phyloP scores from a whole-genome alignment of 2,797 vertebrate genomes.

The Sitta carolinensis region DNA sequence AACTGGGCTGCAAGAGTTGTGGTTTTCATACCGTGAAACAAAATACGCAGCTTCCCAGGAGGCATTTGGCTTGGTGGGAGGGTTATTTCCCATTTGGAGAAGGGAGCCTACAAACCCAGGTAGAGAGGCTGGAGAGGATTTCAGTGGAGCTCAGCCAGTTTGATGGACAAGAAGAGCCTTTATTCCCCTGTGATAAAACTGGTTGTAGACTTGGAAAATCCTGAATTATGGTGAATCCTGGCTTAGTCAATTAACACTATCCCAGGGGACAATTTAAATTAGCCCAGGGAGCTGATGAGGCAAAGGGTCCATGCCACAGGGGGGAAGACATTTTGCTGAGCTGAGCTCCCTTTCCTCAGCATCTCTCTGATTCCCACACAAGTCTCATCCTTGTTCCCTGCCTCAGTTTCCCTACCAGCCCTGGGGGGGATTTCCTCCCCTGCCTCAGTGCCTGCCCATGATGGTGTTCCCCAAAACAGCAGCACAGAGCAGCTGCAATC shows the following conservation, averaged over 20 bases:
- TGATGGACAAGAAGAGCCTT: background rate
- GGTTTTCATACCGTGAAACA: background rate
- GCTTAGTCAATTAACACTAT: background rate
- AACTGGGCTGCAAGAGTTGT: background rate
- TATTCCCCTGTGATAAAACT: background rate
- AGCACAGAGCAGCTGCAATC: background rate
- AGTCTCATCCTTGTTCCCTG: background rate
- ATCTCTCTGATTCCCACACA: background rate
- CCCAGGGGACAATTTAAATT: background rate
- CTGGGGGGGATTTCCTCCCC: background rate
- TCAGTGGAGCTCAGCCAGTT: background rate
- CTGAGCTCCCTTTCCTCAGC: background rate
- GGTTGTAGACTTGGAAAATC: background rate
- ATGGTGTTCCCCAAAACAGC: background rate
- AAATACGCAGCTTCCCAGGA: background rate
- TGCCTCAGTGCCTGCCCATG: background rate
- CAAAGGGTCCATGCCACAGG: rapidly evolving
- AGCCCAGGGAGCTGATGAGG: background rate
- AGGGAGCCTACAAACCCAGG: background rate
- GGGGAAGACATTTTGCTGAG: background rate
- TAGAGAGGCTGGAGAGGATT: background rate
- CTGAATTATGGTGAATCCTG: background rate
- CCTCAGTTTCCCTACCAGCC: background rate
- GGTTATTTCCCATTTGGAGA: background rate
- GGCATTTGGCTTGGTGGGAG: rapidly evolving